Evolutionary conservation across 2,888 invertebrate genomes (phyloP), one percentile per base, ranked within the genome.

Genomic region (Dione juno): DNA sequence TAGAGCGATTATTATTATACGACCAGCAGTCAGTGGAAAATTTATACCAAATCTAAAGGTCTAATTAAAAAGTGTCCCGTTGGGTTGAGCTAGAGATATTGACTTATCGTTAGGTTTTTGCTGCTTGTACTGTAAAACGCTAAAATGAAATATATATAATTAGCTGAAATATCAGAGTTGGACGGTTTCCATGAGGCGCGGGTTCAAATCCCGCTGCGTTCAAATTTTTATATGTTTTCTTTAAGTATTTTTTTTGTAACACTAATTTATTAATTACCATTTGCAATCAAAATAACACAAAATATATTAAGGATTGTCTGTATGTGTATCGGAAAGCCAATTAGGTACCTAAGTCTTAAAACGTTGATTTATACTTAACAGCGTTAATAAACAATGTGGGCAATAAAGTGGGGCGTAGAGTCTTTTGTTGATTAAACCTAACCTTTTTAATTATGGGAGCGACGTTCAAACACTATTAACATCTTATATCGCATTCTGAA

Each of bases 381-480:
- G 13, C 43, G 43, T 28, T 28, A 50, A 43, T 66, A 19, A 43
- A 54, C 54, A 16, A 14, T 28, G 16, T 58, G 14, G n/a, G 6
- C 7, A 37, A 40, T 67, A 14, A 48, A 28, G 14, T 19, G 10
- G 21, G 11, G 43, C 40, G 43, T n/a, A 14, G 43, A 19, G 19
- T 16, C 43, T 52, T 52, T 68, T 43, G 21, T 67, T 41, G 11
- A 68, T 68, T 61, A 68, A 50, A 35, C 19, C 61, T 11, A 53
- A 19, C 43, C 53, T 43, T 68, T 67, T 52, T 35, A 53, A 52
- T 59, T 19, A 50, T 16, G 19, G 19, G 53, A 45, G 45, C 16
- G 50, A 19, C 40, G 67, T 37, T 58, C 16, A 53, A 37, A 64
- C 40, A 52, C 9, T 40, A 37, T 40, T 40, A 40, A 40, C 40